Base-by-base conservation (phyloP, 2,113 vertebrate genomes). In the Halcyon malimbica region DNA sequence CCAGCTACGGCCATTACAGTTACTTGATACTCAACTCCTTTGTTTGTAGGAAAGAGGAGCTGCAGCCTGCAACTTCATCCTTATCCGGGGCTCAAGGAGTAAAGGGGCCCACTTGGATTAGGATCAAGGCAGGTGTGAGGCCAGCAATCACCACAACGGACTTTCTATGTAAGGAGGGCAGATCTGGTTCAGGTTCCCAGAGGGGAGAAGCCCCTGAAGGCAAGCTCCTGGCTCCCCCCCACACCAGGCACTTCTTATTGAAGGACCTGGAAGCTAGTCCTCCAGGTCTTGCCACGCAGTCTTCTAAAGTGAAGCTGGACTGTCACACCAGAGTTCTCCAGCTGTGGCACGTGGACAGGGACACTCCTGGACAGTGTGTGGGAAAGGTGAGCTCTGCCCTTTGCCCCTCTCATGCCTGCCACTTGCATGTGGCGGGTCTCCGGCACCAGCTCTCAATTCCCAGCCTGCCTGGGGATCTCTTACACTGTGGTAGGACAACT, bases 401-500 rank as follows among this genome's bases (percentile, higher is more conserved):
- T 71, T 53, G 13, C 42, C 29, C 50, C n/a, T 70, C 17, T 48
- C 28, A 31, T 50, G 73, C 77, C 31, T 70, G 63, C 31, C 19
- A 20, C 42, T 78, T 16, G 1, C 4, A 2, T 0, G 3, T 9
- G 11, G 46, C 76, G 5, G 7, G 53, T 76, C 11, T 87, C 64
- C 87, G 42, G 75, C 51, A 59, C 15, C 65, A 89, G 35, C 8
- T 25, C 31, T 92, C 15, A 6, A 4, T 74, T 62, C 41, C 8
- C 42, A 88, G 57, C 44, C 80, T 83, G 53, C 50, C 60, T 56
- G 24, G 13, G 25, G 15, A 42, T 24, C 57, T 69, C 33, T 57
- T 18, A 23, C 2, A 35, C 48, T 2, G 0, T 16, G 50, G 26
- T 0, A 46, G 67, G 59, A 64, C 50, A 77, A 83, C 8, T 33